These are phyloP conservation scores for Octopus bimaculoides DNA, from an alignment of 1,140 invertebrate species.

Conservation along the genomic window DNA sequence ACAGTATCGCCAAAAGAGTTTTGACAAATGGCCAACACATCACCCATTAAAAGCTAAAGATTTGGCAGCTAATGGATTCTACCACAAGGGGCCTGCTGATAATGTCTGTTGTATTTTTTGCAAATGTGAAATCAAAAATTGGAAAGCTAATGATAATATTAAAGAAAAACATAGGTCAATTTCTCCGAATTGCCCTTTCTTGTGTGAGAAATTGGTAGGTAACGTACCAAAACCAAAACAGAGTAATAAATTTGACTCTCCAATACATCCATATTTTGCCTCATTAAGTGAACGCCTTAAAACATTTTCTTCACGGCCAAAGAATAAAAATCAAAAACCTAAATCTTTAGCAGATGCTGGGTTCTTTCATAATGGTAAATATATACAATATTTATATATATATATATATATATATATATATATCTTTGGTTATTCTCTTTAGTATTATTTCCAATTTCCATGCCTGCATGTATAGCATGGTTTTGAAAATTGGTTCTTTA, in stretches of 20 bases:
- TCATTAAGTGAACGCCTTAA: conserved; percentile 67
- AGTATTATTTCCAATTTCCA: too few relatives aligned
- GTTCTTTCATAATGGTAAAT: conserved; percentile 82
- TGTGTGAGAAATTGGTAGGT: conserved; percentile 63
- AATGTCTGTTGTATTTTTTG: conserved; percentile 82
- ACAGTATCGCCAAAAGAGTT: conserved; percentile 62
- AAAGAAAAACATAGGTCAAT: conserved; percentile 72
- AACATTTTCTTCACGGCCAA: conserved; percentile 64
- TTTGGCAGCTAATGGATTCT: conserved; percentile 80
- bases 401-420: too few relatives aligned
- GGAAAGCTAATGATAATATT: conserved; percentile 73
- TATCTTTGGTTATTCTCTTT: too few relatives aligned
- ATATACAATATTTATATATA: background rate
- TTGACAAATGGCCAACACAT: conserved; percentile 62
- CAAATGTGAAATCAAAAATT: conserved; percentile 68
- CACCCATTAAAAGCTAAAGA: conserved; percentile 68
- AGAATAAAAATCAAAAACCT: conserved; percentile 65
- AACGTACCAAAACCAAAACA: background rate
- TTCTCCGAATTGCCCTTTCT: conserved; percentile 69
- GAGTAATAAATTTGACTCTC: conserved; percentile 26
- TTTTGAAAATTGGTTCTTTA: too few relatives aligned
- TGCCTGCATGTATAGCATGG: too few relatives aligned
- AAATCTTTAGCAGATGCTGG: conserved; percentile 79
- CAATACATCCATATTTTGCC: conserved; percentile 47
- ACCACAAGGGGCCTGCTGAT: conserved; percentile 61